Base-by-base conservation (phyloP, 2,888 invertebrate genomes). In the Pachydiplax longipennis region DNA sequence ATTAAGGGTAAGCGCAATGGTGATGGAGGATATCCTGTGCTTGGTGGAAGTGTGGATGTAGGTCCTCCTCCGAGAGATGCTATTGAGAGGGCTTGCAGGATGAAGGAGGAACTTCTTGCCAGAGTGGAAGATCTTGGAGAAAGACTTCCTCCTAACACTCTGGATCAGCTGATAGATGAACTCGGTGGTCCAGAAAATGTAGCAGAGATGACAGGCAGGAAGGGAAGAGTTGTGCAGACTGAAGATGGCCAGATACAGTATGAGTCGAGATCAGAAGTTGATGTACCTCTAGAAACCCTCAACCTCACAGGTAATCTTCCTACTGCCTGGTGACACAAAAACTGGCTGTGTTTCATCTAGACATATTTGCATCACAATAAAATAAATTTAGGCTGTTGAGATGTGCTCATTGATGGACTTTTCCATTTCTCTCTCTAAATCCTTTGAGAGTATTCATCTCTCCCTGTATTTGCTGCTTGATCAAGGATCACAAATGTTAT, bases 181-280 rank as follows among this genome's bases (percentile, higher is more conserved):
- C 95, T 99, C 15, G 99, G 99, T 87, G 99, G 99, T 1, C 98
- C 99, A 0, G 98, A 99, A 92, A 98, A 98, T 94, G 99, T 99
- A 0, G 99, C 99, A 0, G 99, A 99, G 96, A 99, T 99, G 99
- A 99, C 99, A 0, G 99, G 99, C 0, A 96, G 99, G 90, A 98
- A 99, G 93, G 99, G 99, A 0, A 94, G 97, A 91, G 98, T 99
- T 65, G 98, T 99, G 2, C 98, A 98, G 93, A 98, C 97, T 0
- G 98, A 99, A 92, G 98, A 98, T 92, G 99, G 99, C 0, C 96
- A 96, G 92, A 98, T 99, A 92, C 97, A 97, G 83, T 99, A 99
- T 94, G 99, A 99, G 94, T 97, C 98, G 90, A 96, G 99, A 44
- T 98, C 98, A 0, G 99, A 99, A 93, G 96, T 96, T 0, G 99